Conservation (phyloP, 2,113 vertebrate genomes). For the Talpa occidentalis region DNA sequence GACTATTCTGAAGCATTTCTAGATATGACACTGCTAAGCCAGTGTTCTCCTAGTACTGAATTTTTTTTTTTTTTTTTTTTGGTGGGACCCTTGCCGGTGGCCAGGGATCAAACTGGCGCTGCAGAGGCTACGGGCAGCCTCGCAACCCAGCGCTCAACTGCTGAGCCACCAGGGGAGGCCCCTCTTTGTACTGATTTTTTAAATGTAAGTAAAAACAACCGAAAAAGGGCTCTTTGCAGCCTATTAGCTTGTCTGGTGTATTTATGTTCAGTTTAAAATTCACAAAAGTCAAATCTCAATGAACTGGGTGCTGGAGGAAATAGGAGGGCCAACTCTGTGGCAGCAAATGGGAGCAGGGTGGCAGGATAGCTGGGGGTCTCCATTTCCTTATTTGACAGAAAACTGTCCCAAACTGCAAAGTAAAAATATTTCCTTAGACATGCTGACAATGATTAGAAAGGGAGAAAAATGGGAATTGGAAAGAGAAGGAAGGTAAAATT, state of each 20-base stretch:
- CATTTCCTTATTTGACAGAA: neutral
- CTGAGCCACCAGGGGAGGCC: too few relatives aligned
- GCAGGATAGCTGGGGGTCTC: neutral
- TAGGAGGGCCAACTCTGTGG: neutral
- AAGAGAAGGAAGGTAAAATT: neutral
- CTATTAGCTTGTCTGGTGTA: neutral
- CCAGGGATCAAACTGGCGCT: too few relatives aligned
- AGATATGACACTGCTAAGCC: neutral
- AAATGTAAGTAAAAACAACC: neutral
- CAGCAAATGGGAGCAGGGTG: neutral
- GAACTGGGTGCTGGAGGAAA: neutral
- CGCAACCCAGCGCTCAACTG: too few relatives aligned
- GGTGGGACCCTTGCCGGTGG: too few relatives aligned
- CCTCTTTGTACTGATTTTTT: neutral
- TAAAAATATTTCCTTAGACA: neutral
- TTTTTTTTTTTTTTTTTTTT: too few relatives aligned
- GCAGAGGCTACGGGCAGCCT: too few relatives aligned
- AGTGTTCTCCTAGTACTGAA: neutral
- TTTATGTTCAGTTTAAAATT: conserved; percentile 11
- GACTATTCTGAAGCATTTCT: conserved; percentile 34
- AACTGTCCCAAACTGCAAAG: neutral
- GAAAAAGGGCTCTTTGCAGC: neutral
- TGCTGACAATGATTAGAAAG: conserved; percentile 1
- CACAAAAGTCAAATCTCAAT: neutral
- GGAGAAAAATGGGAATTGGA: neutral